Conservation (phyloP, 2,888 invertebrate species). For the Lycia hirtaria region DNA sequence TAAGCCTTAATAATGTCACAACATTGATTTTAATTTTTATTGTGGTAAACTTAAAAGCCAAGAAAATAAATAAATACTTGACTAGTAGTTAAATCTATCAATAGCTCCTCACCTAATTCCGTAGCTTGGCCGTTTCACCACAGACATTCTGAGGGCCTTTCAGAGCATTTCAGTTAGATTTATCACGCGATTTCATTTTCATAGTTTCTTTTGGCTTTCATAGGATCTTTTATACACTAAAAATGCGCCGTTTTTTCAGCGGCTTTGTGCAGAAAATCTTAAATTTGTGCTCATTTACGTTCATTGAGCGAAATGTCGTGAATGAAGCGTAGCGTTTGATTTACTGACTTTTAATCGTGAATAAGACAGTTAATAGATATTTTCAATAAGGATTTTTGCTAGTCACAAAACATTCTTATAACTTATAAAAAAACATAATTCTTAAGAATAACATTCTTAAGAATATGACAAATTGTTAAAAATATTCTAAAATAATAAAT, state of each 20-base stretch:
- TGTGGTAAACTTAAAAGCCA: too few relatives aligned
- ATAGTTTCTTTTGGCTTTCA: conserved; percentile 18
- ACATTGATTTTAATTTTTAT: too few relatives aligned
- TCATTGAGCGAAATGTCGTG: background rate
- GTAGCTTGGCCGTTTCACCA: conserved; percentile 5
- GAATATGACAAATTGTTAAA: too few relatives aligned
- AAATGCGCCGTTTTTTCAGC: background rate
- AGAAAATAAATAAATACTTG: too few relatives aligned
- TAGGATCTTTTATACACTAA: background rate
- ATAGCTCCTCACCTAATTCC: conserved; percentile 1
- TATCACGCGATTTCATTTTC: conserved; percentile 17
- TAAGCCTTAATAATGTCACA: too few relatives aligned
- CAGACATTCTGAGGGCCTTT: conserved; percentile 12
- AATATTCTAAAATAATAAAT: too few relatives aligned
- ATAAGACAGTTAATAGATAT: too few relatives aligned
- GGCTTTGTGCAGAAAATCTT: background rate
- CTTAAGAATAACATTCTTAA: too few relatives aligned
- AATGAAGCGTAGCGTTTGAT: background rate
- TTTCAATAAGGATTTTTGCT: too few relatives aligned
- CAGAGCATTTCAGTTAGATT: conserved; percentile 6
- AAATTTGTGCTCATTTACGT: background rate
- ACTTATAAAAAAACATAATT: too few relatives aligned
- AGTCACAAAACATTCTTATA: too few relatives aligned
- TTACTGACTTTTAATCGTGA: too few relatives aligned
- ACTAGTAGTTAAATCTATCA: background rate